These are phyloP conservation scores for Hypsibius dujardini DNA, from an alignment of 1,140 invertebrate genomes.

Conservation along the genomic window DNA sequence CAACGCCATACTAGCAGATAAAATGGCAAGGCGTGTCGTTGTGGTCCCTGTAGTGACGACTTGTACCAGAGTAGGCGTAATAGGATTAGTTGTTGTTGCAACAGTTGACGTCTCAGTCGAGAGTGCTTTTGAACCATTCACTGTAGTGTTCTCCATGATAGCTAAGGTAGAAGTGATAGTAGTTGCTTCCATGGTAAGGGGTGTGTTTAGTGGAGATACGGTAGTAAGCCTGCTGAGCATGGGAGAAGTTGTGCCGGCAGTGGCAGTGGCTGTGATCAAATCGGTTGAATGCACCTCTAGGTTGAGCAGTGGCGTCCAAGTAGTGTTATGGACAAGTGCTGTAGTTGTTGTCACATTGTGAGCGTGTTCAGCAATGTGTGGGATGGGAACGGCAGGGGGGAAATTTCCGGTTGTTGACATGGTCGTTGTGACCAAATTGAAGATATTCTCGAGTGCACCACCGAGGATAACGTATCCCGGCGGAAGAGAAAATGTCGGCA, in stretches of 20 bases:
- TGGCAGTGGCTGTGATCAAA: neutral
- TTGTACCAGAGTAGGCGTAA: neutral
- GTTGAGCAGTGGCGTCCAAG: neutral
- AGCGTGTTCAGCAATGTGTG: too few relatives aligned
- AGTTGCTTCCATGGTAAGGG: neutral
- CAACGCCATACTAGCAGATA: too few relatives aligned
- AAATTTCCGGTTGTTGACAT: too few relatives aligned
- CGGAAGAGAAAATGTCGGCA: too few relatives aligned
- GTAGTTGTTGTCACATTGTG: neutral
- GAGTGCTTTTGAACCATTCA: neutral
- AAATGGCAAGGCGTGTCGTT: too few relatives aligned
- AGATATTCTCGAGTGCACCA: too few relatives aligned
- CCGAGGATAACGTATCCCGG: too few relatives aligned
- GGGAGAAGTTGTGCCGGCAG: neutral
- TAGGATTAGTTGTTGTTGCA: neutral
- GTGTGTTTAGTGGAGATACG: neutral
- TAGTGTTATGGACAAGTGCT: neutral
- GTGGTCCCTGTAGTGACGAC: neutral
- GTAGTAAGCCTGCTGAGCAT: too few relatives aligned
- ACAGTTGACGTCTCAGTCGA: neutral
- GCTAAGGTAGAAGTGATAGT: neutral
- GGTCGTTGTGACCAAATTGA: too few relatives aligned
- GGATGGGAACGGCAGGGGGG: neutral
- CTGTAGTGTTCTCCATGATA: neutral
- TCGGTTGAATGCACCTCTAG: neutral